Evolutionary conservation across 2,888 invertebrate species (phyloP), one percentile per base, ranked within the genome.

Genomic region (Cataglyphis altisquamis): DNA sequence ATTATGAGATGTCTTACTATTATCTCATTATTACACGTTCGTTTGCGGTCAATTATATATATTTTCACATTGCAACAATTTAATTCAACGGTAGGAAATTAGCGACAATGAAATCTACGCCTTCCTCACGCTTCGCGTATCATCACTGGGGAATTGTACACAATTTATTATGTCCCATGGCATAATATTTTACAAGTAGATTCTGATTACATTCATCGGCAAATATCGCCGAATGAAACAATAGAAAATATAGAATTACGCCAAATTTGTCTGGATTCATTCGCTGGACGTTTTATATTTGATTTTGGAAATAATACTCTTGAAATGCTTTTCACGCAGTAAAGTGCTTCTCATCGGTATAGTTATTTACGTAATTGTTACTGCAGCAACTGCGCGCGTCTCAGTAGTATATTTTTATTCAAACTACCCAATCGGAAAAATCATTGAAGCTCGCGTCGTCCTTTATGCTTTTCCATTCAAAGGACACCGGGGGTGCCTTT

Each of bases 391-490:
- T 45, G 32, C 25, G 21, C 15, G 25, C 15, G 3, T 48, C 12
- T 9, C 52, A 67, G 6, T 6, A 21, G 32, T 32, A 10, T 21
- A 57, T 6, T 70, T 70, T 78, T 45, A 57, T 57, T 41, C 18
- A 32, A 78, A 78, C 57, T 32, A 57, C 0, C 41, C 10, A 8
- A 68, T 57, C 55, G 52, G 48, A 45, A 75, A 74, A 75, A 12
- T 52, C 25, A 36, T 41, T 29, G 55, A 8, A 60, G 21, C 55
- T 52, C 52, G 48, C 48, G 57, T 21, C 52, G 63, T 62, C 21
- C 81, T 48, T 82, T 75, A 64, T 75, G 68, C 86, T 70, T 80
- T 64, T 57, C 68, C 68, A 77, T 85, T 83, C 45, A 64, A 77
- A 83, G 52, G 36, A 82, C 80, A 32, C 32, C 21, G 10, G 57